phyloP scores from a whole-genome alignment of 2,797 vertebrate genomes.

The Dryobates pubescens region DNA sequence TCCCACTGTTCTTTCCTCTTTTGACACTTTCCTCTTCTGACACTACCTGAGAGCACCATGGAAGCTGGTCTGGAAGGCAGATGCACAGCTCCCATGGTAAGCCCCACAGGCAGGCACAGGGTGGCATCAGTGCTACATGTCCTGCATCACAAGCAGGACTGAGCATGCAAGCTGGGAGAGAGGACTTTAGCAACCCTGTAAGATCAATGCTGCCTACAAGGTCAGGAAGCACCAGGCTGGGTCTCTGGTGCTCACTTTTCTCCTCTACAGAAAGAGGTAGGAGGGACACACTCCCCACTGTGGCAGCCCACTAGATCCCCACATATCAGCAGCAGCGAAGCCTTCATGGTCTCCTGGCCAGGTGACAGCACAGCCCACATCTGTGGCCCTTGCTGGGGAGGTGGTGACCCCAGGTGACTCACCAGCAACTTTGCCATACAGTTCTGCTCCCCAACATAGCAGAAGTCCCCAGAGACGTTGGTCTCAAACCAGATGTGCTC shows the following conservation, averaged over 20 bases:
- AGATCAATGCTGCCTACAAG: not conserved
- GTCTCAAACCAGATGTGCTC: slow-evolving; percentile 97
- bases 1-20: not conserved
- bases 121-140: not conserved
- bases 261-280: not conserved
- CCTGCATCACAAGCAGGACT: not conserved
- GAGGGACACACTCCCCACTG: not conserved
- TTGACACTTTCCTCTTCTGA: not conserved
- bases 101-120: not conserved
- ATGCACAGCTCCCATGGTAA: not conserved
- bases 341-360: accelerated
- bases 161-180: not conserved
- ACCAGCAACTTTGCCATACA: slow-evolving; percentile 93
- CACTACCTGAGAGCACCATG: not conserved
- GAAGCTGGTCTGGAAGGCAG: not conserved
- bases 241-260: not conserved
- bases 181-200: not conserved
- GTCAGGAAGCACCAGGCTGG: not conserved
- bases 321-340: accelerated
- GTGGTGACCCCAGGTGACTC: slow-evolving; percentile 43
- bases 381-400: not conserved
- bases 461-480: slow-evolving; percentile 92
- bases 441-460: slow-evolving; percentile 94
- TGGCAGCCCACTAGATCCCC: not conserved
- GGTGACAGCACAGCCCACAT: not conserved